Evolutionary conservation across 2,797 vertebrate species (phyloP), one percentile per base, ranked within the genome.

Genomic region (Paratrypauchen microcephalus): DNA sequence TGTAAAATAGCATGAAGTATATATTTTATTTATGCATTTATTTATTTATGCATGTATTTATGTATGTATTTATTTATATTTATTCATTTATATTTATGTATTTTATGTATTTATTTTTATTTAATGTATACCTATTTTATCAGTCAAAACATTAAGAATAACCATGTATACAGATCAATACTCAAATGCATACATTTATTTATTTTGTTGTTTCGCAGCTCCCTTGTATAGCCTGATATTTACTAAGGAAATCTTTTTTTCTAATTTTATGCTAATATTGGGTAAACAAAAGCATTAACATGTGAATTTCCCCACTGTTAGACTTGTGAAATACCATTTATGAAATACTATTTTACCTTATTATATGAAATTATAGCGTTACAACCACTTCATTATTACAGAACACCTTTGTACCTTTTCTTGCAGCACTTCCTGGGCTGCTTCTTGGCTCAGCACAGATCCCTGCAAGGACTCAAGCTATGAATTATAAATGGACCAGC

Each of bases 401-500:
- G 11, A 59, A 77, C 19, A 48, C 21, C 69, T 73, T 80, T 73
- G 83, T 74, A 68, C 82, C 69, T 55, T 77, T 87, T 81, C 60
- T 60, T 84, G 74, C 65, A 72, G 56, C 41, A 24, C 78, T 79
- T 78, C 77, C 65, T 47, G 71, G 70, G 74, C 74, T 66, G 79
- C 72, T 72, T 75, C 80, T 70, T 70, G 85, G 84, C 83, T 84
- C 83, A 82, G 79, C 83, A 80, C 83, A 87, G 85, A 81, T 79
- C 72, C 84, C 82, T 83, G 74, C 83, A 81, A 82, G 80, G 68
- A 86, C 69, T 76, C 70, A 72, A 72, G 72, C 39, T 52, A 90
- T 93, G 87, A 92, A 93, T 92, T 91, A 93, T 93, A 88, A 84
- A 93, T 91, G 78, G 58, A 82, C 84, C 83, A 86, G 89, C 81